phyloP scores from a whole-genome alignment of 35 echinoderm and acorn worm species.

The Patiria miniata region DNA sequence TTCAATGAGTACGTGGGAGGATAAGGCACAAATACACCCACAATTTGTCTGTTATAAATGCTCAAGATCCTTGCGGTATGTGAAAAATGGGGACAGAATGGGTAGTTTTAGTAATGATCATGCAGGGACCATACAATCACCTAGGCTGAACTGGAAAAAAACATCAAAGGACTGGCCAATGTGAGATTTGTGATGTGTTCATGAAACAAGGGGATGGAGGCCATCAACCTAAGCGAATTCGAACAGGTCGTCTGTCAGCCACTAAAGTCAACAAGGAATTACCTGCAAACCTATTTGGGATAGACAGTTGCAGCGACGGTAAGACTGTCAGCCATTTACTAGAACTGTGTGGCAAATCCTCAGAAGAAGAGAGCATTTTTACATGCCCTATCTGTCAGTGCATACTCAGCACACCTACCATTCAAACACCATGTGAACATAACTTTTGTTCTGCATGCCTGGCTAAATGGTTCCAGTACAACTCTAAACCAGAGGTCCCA shows the following conservation, averaged over 20 bases:
- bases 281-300: too few species aligned
- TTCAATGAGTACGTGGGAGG: neutral
- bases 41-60: neutral
- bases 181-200: neutral
- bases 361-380: neutral
- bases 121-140: neutral
- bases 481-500: neutral
- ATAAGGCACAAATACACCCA: neutral
- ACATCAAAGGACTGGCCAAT: neutral
- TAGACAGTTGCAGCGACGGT: too few species aligned
- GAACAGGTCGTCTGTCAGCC: neutral
- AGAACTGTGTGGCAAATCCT: neutral
- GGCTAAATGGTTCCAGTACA: neutral
- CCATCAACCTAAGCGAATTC: neutral
- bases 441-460: neutral
- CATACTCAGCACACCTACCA: neutral
- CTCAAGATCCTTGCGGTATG: neutral
- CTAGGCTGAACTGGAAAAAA: neutral
- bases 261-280: too few species aligned
- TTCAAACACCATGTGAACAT: neutral
- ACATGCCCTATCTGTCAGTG: neutral
- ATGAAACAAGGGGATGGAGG: neutral
- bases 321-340: neutral
- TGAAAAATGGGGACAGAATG: neutral
- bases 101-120: neutral